Percentiles rank a stretch among this genome's conserved stretches.
phyloP scores from a whole-genome alignment of 2,888 invertebrate species.

The Athrips mouffetella region DNA sequence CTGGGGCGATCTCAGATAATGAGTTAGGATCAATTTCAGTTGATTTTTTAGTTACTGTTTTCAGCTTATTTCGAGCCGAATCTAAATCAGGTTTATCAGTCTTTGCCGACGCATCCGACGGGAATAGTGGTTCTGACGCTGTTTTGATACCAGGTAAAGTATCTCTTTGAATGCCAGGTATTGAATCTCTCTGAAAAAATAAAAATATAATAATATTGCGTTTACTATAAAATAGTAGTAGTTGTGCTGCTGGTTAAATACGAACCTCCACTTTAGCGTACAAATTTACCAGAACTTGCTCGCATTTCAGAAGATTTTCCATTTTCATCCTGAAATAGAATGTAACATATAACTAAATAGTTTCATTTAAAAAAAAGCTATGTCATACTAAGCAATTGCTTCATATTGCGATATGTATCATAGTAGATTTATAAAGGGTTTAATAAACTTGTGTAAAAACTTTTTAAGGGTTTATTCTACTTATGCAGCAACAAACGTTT shows the following conservation, averaged over 20 bases:
- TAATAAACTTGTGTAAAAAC: too few species aligned
- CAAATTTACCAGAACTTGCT: conserved; percentile 82
- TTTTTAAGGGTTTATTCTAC: too few species aligned
- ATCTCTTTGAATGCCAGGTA: conserved; percentile 48
- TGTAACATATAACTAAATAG: not conserved
- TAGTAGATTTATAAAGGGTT: too few species aligned
- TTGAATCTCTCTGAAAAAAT: conserved; percentile 53
- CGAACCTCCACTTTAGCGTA: conserved; percentile 81
- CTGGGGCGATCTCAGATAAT: conserved; percentile 59
- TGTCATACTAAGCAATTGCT: not conserved
- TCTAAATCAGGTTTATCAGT: conserved; percentile 45
- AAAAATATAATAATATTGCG: not conserved
- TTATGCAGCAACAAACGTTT: too few species aligned
- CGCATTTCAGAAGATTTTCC: conserved; percentile 82
- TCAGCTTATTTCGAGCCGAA: conserved; percentile 55
- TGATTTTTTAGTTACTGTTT: conserved; percentile 36
- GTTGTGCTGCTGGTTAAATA: not conserved
- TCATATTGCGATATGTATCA: too few species aligned
- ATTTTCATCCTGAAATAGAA: conserved; percentile 80
- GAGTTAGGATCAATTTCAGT: conserved; percentile 41
- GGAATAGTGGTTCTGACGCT: conserved; percentile 21
- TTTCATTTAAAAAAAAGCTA: not conserved
- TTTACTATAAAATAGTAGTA: not conserved
- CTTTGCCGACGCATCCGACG: conserved; percentile 28
- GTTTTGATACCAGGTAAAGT: conserved; percentile 33